Evolutionary conservation across 2,113 vertebrate genomes (phyloP), one percentile per base, ranked within the genome.

Genomic region (Gnathochromis pfefferi): DNA sequence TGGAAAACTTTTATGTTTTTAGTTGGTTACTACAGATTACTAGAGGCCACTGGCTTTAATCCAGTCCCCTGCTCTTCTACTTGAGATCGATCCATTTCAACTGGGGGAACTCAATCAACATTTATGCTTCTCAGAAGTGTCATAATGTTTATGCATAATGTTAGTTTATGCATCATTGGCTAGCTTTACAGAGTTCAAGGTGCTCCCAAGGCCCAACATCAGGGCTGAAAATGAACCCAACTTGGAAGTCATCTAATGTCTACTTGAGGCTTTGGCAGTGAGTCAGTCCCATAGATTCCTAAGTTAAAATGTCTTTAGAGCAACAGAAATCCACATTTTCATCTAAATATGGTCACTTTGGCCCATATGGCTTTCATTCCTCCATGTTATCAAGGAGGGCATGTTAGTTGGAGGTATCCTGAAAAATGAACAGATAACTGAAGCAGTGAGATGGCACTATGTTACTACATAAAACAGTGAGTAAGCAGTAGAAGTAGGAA

Each of bases 81-180:
- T 73, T 87, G 23, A 73, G 80, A 63, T 54, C 13, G 19, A 88
- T 88, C 70, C 58, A 12, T 53, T 88, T 51, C 78, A 89, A 89
- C 53, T 70, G 82, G 9, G 78, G 91, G 63, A 40, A 47, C 17
- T 86, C 11, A 82, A 81, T 58, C 86, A 92, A 91, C 84, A 83
- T 63, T n/a, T 23, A 23, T 33, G 12, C 38, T 81, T 40, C 6
- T 19, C 63, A 17, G 78, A 26, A 31, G 4, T 12, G n/a, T 17
- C 73, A 28, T 38, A 12, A 58, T 2, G 26, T 75, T 47, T 81
- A n/a, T 23, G 38, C 53, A 17, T 47, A 4, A n/a, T 16, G 45
- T 28, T 35, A 12, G 4, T 45, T 42, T 17, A 49, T 33, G 57
- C 57, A 60, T 60, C 28, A 17, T 8, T 10, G 31, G 21, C 40